Conservation (phyloP, 2,888 invertebrate species). For the Amorpha juglandis region DNA sequence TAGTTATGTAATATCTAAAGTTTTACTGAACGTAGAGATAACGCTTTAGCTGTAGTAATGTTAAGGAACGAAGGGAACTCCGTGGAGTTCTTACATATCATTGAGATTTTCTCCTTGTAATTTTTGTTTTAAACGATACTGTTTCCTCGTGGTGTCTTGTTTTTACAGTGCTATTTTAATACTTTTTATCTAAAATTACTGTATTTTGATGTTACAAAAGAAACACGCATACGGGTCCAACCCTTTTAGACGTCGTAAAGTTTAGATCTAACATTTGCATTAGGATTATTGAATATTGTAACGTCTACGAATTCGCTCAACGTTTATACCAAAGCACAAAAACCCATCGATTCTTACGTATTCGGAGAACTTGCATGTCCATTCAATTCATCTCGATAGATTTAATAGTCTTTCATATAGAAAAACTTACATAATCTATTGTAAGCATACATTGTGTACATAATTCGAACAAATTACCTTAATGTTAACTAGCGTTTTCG, state of each 20-base stretch:
- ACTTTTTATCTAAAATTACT: conserved; percentile 54
- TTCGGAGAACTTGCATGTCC: conserved; percentile 73
- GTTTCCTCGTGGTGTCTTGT: conserved; percentile 60
- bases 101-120: conserved; percentile 82
- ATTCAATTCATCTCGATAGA: conserved; percentile 72
- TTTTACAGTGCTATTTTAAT: conserved; percentile 69
- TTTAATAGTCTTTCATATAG: conserved; percentile 81
- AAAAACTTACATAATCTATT: conserved; percentile 81
- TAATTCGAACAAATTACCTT: conserved; percentile 49
- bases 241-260: conserved; percentile 79
- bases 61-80: conserved; percentile 77
- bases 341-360: conserved; percentile 82
- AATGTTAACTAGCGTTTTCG: conserved; percentile 18
- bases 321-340: conserved; percentile 84
- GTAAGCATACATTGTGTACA: conserved; percentile 53
- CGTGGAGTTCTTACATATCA: conserved; percentile 83
- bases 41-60: conserved; percentile 77
- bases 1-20: conserved; percentile 61
- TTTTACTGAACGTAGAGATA: conserved; percentile 73
- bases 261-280: conserved; percentile 80
- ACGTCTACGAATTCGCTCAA: conserved; percentile 81
- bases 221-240: conserved; percentile 83
- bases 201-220: conserved; percentile 68
- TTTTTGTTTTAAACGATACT: conserved; percentile 62
- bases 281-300: conserved; percentile 77